phyloP scores from a whole-genome alignment of 1,140 invertebrate species.

The Acromyrmex charruanus region DNA sequence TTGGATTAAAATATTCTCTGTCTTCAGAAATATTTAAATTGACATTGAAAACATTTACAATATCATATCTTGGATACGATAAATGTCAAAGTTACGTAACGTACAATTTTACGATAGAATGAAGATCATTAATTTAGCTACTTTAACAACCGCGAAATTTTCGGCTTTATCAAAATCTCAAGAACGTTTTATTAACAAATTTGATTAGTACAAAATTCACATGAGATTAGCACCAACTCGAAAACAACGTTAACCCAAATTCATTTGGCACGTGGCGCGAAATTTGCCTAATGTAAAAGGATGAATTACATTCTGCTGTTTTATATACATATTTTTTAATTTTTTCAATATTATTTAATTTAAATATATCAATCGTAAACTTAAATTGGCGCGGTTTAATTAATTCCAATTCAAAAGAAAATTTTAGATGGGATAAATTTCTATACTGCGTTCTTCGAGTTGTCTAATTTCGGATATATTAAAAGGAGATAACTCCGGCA shows the following conservation, averaged over 20 bases:
- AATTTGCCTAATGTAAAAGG: neutral
- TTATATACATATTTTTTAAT: neutral
- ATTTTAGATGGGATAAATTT: neutral
- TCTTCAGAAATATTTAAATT: neutral
- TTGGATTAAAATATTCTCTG: neutral
- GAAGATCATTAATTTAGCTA: neutral
- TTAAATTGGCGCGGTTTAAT: slow-evolving; percentile 4
- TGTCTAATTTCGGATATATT: neutral
- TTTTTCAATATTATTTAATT: slow-evolving; percentile 15
- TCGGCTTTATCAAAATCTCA: neutral
- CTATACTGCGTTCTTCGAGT: neutral
- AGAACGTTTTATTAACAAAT: slow-evolving; percentile 29
- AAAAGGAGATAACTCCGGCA: neutral
- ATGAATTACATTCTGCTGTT: neutral
- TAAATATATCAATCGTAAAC: neutral
- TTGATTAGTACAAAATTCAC: slow-evolving; percentile 34
- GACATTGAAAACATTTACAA: neutral
- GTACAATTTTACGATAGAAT: neutral
- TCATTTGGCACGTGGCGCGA: neutral
- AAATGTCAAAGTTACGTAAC: neutral
- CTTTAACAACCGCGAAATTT: neutral
- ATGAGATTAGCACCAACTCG: neutral
- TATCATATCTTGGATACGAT: neutral
- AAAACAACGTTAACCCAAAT: slow-evolving; percentile 36
- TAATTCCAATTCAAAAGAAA: neutral